These are phyloP conservation scores for Nymphalis c-album DNA, from an alignment of 2,888 invertebrate species.

Conservation along the genomic window DNA sequence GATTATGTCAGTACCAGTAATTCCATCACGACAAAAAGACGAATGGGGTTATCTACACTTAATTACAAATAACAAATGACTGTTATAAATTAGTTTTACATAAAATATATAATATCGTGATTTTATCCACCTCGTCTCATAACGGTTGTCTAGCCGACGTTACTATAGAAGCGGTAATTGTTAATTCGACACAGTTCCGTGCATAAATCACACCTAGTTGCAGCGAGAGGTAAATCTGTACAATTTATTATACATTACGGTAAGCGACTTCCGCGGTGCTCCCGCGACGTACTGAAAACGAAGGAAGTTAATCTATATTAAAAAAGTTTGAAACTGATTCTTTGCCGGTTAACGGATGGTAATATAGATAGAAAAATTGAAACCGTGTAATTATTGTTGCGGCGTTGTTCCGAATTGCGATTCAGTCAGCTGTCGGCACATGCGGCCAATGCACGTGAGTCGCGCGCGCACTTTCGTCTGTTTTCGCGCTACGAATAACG, in stretches of 20 bases:
- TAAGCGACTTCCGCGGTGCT: constrained; percentile 48
- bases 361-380: constrained; percentile 66
- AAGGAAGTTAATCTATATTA: constrained; percentile 61
- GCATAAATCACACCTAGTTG: constrained; percentile 73
- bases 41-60: constrained; percentile 25
- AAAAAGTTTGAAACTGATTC: constrained; percentile 44
- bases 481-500: constrained; percentile 47
- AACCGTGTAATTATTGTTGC: constrained; percentile 64
- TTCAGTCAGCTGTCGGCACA: constrained; percentile 80
- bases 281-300: constrained; percentile 50
- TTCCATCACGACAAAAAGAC: constrained; percentile 27
- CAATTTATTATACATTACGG: constrained; percentile 66
- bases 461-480: constrained; percentile 68
- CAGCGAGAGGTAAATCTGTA: constrained; percentile 61
- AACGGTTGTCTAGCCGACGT: constrained; percentile 57
- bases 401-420: constrained; percentile 75
- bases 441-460: constrained; percentile 72
- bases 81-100: constrained; percentile 35
- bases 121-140: constrained; percentile 40
- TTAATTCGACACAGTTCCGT: constrained; percentile 72
- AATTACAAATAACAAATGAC: constrained; percentile 32
- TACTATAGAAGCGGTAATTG: constrained; percentile 64
- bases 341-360: constrained; percentile 45
- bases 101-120: constrained; percentile 39
- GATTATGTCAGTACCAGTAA: background rate